Evolutionary conservation across 2,797 vertebrate genomes (phyloP), one percentile per base, ranked within the genome.

Genomic region (Amphiprion clarkii): DNA sequence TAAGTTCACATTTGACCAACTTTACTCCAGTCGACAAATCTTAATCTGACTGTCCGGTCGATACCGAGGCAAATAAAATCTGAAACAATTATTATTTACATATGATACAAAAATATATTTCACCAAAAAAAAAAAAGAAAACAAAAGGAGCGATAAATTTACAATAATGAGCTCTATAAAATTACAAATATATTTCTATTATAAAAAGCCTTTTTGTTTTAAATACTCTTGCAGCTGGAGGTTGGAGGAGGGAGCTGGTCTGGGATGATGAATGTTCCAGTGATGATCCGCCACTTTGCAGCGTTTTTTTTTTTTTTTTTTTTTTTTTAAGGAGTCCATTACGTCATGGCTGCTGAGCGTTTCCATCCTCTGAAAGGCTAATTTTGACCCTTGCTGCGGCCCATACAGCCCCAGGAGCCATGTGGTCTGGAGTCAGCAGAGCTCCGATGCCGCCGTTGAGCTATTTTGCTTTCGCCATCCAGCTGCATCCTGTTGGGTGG

Each of bases 51-150:
- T 74, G 74, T 66, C 69, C 58, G 63, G 84, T 13, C 4, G 81
- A 91, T 55, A 78, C 73, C 69, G 78, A 85, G 21, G 64, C 60
- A 80, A 88, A 91, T 84, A 90, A 61, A 92, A 85, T 92, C 76
- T 89, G 57, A 86, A 86, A 86, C 86, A 79, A 84, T 79, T 76
- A 84, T 75, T 94, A 95, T 95, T 93, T 95, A 96, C 94, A 95
- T 58, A 76, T 92, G 86, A 95, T 99, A 99, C 93, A 99, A 99
- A 99, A 98, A 99, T 98, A 99, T 96, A 98, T 96, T 96, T 96
- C 94, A 94, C 87, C 44, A 46, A 6, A 46, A 5, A 44, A 14
- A 42, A 42, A 16, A 88, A 91, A 10, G 6, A 31, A 31, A 31
- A 31, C 31, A 94, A 81, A 85, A 94, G 91, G 83, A 93, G 59